Conservation (phyloP, 2,888 invertebrate genomes). For the Alviniconcha strummeri region DNA sequence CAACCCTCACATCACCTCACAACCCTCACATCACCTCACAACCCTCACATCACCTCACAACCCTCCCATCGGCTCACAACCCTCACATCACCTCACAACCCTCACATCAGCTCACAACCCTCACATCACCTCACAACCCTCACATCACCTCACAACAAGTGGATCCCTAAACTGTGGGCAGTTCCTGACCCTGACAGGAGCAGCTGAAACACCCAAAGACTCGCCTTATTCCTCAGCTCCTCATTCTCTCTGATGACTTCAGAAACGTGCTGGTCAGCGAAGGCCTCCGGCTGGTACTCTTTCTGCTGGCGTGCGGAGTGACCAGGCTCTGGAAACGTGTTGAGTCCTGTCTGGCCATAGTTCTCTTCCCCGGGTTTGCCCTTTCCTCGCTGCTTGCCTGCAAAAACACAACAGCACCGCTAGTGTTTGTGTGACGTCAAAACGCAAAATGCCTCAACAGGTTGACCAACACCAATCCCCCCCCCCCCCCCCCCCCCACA, state of each 20-base stretch:
- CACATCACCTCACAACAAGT: too few relatives aligned
- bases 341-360: conserved; percentile 21
- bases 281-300: conserved; percentile 60
- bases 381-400: conserved; percentile 24
- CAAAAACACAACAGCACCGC: not conserved
- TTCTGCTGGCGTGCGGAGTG: conserved; percentile 42
- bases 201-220: not conserved
- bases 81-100: too few relatives aligned
- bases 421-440: not conserved
- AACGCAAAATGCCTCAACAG: too few relatives aligned
- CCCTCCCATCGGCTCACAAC: too few relatives aligned
- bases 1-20: too few relatives aligned
- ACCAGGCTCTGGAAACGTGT: conserved; percentile 20
- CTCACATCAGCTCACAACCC: too few relatives aligned
- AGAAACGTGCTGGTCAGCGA: conserved; percentile 61
- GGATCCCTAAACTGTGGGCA: too few relatives aligned
- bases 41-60: too few relatives aligned
- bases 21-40: too few relatives aligned
- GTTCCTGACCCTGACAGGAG: not conserved
- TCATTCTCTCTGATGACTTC: conserved; percentile 65
- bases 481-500: too few relatives aligned
- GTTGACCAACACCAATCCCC: too few relatives aligned
- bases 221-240: conserved; percentile 61
- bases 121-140: too few relatives aligned
- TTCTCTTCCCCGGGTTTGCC: conserved; percentile 10